A percentile compares a stretch with the other conserved stretches of the same genome.
Evolutionary conservation across 1,140 invertebrate genomes (phyloP).

Genomic region (Arion vulgaris): DNA sequence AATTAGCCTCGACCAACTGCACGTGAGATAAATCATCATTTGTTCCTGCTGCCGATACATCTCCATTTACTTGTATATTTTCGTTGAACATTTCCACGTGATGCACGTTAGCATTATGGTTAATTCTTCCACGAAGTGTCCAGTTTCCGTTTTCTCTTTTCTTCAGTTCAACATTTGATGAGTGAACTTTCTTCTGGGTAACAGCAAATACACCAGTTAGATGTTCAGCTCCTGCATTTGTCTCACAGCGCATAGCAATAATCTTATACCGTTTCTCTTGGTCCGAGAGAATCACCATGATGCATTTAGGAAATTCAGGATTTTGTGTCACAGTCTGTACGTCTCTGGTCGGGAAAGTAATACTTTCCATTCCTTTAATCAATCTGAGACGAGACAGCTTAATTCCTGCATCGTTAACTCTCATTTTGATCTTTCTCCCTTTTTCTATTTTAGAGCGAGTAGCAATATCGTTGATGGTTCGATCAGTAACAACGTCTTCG

Average conservation of each 20-base stretch:
- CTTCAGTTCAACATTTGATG: constrained; percentile 49
- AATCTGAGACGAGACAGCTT: constrained; percentile 38
- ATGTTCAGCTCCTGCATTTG: constrained; percentile 41
- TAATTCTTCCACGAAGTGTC: constrained; percentile 51
- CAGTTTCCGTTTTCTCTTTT: constrained; percentile 54
- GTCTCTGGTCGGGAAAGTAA: constrained; percentile 37
- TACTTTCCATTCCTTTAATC: constrained; percentile 38
- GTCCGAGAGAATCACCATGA: constrained; percentile 54
- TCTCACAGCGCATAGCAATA: constrained; percentile 47
- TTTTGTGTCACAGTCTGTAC: constrained; percentile 51
- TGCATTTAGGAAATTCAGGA: constrained; percentile 47
- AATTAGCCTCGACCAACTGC: neutral
- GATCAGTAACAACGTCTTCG: constrained; percentile 50
- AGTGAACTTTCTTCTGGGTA: constrained; percentile 23
- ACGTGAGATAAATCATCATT: neutral
- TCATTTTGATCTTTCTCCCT: constrained; percentile 51
- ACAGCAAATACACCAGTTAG: constrained; percentile 43
- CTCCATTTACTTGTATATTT: constrained; percentile 20
- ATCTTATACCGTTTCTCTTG: constrained; percentile 45
- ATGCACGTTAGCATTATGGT: constrained; percentile 46
- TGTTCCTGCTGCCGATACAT: neutral
- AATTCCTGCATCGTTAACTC: constrained; percentile 43
- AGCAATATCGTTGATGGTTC: constrained; percentile 49
- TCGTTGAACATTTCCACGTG: constrained; percentile 43
- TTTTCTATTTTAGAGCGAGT: constrained; percentile 40